Conservation (phyloP, 2,113 vertebrate genomes). For the Peromyscus leucopus region DNA sequence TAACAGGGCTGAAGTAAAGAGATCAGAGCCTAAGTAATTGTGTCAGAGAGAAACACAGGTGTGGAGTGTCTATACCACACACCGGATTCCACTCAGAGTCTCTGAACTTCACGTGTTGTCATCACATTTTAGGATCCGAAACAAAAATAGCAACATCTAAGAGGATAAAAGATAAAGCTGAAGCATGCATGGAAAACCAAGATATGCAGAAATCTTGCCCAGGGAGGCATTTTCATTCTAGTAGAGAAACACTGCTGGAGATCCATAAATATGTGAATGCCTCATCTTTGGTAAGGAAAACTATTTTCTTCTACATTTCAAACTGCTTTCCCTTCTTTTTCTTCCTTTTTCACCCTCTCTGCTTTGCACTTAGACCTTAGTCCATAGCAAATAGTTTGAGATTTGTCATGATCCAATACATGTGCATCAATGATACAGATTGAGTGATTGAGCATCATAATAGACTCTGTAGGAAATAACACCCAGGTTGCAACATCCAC, state of each 20-base stretch:
- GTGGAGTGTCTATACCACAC: constrained; percentile 1
- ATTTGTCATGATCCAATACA: not conserved
- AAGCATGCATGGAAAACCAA: constrained; percentile 55
- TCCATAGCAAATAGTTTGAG: not conserved
- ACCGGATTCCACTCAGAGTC: constrained; percentile 25
- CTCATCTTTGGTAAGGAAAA: not conserved
- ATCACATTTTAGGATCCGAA: constrained; percentile 52
- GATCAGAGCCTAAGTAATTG: constrained; percentile 53
- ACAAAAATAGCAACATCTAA: constrained; percentile 68
- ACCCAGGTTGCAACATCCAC: not conserved
- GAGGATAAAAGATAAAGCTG: constrained; percentile 52
- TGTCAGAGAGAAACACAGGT: constrained; percentile 69
- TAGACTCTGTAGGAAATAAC: constrained; percentile 4
- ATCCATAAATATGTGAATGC: constrained; percentile 29
- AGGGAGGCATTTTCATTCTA: constrained; percentile 28
- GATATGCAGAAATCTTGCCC: not conserved
- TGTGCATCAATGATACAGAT: not conserved
- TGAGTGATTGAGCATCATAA: not conserved
- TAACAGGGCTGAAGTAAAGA: constrained; percentile 32
- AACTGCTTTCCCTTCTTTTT: not conserved
- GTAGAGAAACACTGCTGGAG: constrained; percentile 34
- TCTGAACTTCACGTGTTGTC: constrained; percentile 45
- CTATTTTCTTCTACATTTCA: constrained; percentile 36
- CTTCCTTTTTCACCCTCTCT: not conserved
- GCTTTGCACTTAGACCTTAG: not conserved